Base-by-base conservation (phyloP, 2,113 vertebrate species). In the Poecile atricapillus region DNA sequence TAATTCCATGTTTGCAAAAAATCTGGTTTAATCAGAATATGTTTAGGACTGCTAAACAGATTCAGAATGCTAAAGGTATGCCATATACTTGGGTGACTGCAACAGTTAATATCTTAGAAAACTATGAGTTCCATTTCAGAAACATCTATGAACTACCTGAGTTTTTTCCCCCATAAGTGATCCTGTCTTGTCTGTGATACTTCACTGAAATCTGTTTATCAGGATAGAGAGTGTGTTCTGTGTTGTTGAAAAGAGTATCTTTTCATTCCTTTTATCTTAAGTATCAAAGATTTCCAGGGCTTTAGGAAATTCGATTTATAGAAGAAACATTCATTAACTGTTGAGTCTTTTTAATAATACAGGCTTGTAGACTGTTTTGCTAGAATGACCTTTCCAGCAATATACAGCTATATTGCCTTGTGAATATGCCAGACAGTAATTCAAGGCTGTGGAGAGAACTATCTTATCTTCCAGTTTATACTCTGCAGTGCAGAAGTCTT, bases 1-100 rank as follows among this genome's bases (percentile, higher is more conserved):
- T 93, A 96, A 95, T 92, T 94, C 74, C 80, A 83, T 22, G 41
- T 95, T 94, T 97, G 21, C 13, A 87, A 90, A 97, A 95, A 89
- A 49, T 65, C 44, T 90, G 30, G 4, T 90, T 94, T 91, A 85
- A 67, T 85, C 68, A 67, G 33, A 50, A 35, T 86, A 22, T 44
- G 13, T 71, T 87, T 74, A 37, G 37, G 18, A 69, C 8, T 28
- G 24, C 83, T 64, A 56, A 83, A 69, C 50, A 68, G 50, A 63
- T 91, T 87, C 68, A 83, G 65, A 89, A 89, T 50, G 14, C 75
- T 68, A 90, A 81, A 59, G 46, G 6, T 70, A 60, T 68, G 35
- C 24, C 24, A 15, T 20, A 13, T 35, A 24, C 39, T 79, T 55
- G 59, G 49, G 18, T 69, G 50, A 82, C n/a, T 89, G 44, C 41